phyloP scores from a whole-genome alignment of 1,140 invertebrate species.

The Bombus cullumanus region DNA sequence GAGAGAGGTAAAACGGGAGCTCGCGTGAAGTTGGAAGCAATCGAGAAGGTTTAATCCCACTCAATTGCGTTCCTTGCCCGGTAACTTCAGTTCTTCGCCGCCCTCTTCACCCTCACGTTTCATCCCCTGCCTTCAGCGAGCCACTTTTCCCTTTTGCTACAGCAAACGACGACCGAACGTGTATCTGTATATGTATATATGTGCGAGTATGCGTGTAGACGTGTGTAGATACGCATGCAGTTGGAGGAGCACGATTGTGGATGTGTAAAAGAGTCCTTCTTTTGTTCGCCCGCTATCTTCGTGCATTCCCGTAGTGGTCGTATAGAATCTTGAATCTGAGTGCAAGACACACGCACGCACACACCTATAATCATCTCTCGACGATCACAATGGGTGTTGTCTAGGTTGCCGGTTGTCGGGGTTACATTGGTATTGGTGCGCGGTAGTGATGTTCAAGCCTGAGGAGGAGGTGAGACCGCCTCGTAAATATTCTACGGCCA shows the following conservation, averaged over 20 bases:
- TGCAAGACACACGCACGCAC: slow-evolving; percentile 36
- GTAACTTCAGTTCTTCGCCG: slow-evolving; percentile 70
- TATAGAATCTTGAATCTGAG: slow-evolving; percentile 52
- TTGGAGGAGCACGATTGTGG: background rate
- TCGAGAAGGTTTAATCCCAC: slow-evolving; percentile 81
- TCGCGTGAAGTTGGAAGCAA: slow-evolving; percentile 81
- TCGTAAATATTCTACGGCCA: slow-evolving; percentile 72
- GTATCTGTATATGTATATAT: background rate
- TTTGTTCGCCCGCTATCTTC: slow-evolving; percentile 59
- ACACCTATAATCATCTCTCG: slow-evolving; percentile 20
- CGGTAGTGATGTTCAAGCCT: slow-evolving; percentile 14
- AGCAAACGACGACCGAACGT: slow-evolving; percentile 50
- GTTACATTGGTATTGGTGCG: slow-evolving; percentile 2
- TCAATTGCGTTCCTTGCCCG: slow-evolving; percentile 79
- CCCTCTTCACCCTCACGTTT: slow-evolving; percentile 51
- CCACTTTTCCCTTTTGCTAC: slow-evolving; percentile 71
- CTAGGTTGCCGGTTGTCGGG: background rate
- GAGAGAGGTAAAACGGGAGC: slow-evolving; percentile 54
- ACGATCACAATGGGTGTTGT: slow-evolving; percentile 40
- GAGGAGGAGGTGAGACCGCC: slow-evolving; percentile 43
- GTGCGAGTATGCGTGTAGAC: background rate
- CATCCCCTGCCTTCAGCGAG: slow-evolving; percentile 53
- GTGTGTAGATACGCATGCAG: background rate
- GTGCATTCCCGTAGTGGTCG: slow-evolving; percentile 39
- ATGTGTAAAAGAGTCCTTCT: slow-evolving; percentile 51